Evolutionary conservation across 2,888 invertebrate species (phyloP), one percentile per base, ranked within the genome.

Genomic region (Perdita meconis): DNA sequence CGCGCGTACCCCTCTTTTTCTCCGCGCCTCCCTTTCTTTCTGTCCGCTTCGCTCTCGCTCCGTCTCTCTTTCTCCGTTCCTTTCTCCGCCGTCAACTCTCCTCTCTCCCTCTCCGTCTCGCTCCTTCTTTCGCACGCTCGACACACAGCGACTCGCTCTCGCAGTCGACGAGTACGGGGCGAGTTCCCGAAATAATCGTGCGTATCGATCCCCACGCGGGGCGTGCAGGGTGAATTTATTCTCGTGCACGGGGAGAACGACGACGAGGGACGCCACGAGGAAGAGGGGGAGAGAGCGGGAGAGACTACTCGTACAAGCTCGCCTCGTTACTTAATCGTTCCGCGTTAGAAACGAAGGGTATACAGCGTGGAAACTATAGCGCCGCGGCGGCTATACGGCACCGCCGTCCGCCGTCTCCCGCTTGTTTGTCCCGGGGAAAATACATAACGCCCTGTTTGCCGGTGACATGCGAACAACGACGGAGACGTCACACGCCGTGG

Each of bases 171-270:
- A 70, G 67, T 80, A 84, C 87, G 80, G 85, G 86, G 86, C 79
- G 86, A 86, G 87, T 87, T 88, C 88, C 88, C 88, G 86, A 88
- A 88, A 88, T 88, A 88, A 88, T 88, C 88, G 88, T 86, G 86
- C 86, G 86, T 88, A 88, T 88, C 86, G 88, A 88, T 88, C 88
- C 86, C 81, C 75, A 74, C 79, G 81, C 84, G 82, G 81, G 78
- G 75, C 84, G 78, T 77, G 80, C 85, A 80, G 85, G 83, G 81
- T 84, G 83, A 86, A 86, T 86, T 86, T 86, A 86, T 86, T 86
- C 84, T 84, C 84, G 85, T 86, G 85, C 84, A 84, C 81, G 66
- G 76, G 80, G 84, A 71, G 83, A 77, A 67, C 69, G 59, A 65
- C 36, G 51, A 59, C 40, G 56, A 44, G 72, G 53, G 36, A n/a